These are phyloP conservation scores for Rhinogobio ventralis DNA, from an alignment of 2,797 vertebrate genomes.

Conservation along the genomic window DNA sequence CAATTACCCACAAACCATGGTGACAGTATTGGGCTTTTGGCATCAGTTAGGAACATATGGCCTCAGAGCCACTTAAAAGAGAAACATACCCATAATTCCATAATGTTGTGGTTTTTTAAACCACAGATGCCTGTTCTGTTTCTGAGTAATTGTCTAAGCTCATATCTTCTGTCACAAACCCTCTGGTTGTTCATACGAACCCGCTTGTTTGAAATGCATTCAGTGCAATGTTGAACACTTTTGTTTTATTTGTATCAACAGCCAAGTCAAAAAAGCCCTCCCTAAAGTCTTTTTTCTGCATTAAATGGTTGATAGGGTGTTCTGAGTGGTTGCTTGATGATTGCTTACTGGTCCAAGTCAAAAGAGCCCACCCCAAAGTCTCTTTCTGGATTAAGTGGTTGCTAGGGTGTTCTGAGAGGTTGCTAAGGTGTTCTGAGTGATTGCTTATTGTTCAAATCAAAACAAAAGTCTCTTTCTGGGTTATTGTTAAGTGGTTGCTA, in stretches of 20 bases:
- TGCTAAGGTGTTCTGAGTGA: background rate
- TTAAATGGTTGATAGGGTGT: background rate
- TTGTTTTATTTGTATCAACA: background rate
- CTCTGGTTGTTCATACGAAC: background rate
- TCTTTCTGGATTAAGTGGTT: background rate
- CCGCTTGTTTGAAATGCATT: background rate
- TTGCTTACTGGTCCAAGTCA: background rate
- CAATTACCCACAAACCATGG: background rate
- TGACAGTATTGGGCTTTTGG: constrained; percentile 5
- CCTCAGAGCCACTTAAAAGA: constrained; percentile 11
- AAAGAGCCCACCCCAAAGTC: background rate
- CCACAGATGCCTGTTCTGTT: constrained; percentile 6
- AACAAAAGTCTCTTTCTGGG: too few relatives aligned
- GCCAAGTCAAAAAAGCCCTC: background rate
- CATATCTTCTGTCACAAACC: constrained; percentile 19
- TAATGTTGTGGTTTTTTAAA: constrained; percentile 8
- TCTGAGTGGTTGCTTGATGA: background rate
- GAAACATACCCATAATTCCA: constrained; percentile 16
- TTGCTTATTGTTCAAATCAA: background rate
- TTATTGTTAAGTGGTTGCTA: background rate
- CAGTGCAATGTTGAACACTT: background rate
- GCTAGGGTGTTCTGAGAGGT: background rate
- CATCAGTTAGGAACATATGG: background rate
- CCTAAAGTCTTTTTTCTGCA: background rate
- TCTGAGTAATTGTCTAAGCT: constrained; percentile 3